phyloP scores from a whole-genome alignment of 2,888 invertebrate species.

The Incurvaria masculella region DNA sequence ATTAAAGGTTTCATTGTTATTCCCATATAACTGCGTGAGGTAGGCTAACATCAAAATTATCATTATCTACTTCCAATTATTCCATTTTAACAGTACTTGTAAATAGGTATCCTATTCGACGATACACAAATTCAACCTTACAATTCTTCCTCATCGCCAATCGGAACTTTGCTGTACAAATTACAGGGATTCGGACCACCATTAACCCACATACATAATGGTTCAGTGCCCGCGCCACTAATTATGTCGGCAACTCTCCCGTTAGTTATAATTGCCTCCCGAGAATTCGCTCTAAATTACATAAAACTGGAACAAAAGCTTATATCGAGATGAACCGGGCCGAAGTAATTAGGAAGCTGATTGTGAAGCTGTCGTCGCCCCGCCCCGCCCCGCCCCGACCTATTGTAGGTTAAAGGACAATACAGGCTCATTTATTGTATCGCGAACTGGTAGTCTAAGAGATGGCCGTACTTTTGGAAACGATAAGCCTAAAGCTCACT shows the following conservation, averaged over 20 bases:
- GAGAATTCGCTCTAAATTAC: not conserved
- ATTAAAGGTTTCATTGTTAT: too few species aligned
- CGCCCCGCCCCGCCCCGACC: not conserved
- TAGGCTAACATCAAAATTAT: too few species aligned
- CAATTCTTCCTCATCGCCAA: too few species aligned
- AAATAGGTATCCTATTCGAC: too few species aligned
- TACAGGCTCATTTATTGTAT: not conserved
- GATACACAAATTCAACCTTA: too few species aligned
- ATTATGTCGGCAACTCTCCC: not conserved
- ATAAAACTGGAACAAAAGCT: not conserved
- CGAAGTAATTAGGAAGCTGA: not conserved
- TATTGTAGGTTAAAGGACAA: not conserved
- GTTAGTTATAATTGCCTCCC: not conserved
- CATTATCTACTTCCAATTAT: too few species aligned
- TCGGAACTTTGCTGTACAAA: conserved; percentile 10
- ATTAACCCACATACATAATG: not conserved
- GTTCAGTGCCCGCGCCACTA: not conserved
- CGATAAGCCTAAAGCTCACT: too few species aligned
- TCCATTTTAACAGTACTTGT: too few species aligned
- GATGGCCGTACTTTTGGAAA: too few species aligned
- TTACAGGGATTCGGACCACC: not conserved
- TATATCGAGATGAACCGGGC: not conserved
- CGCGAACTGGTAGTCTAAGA: too few species aligned
- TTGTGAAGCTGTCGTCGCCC: not conserved
- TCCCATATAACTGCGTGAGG: too few species aligned